These are phyloP conservation scores for Dorcus parallelipipedus DNA, from an alignment of 2,888 invertebrate species.

Conservation along the genomic window DNA sequence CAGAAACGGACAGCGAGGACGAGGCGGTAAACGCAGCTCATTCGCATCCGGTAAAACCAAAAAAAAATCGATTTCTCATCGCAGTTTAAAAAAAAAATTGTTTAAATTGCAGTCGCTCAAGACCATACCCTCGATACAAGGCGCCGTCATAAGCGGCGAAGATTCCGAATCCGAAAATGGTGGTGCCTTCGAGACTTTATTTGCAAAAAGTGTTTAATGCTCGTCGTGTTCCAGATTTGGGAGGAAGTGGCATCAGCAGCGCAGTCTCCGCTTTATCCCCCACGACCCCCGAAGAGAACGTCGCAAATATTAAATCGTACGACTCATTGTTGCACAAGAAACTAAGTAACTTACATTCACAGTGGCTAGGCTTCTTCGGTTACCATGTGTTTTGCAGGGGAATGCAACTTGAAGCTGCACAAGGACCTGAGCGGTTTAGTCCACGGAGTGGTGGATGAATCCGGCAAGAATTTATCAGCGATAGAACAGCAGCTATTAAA, in stretches of 20 bases:
- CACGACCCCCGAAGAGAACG: not conserved
- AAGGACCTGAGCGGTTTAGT: constrained; percentile 36
- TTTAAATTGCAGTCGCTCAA: constrained; percentile 19
- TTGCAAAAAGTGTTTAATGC: not conserved
- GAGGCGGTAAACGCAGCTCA: constrained; percentile 23
- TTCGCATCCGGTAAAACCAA: not conserved
- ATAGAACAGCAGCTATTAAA: constrained; percentile 43
- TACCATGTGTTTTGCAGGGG: constrained; percentile 33
- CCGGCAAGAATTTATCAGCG: constrained; percentile 35
- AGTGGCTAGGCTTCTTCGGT: too few species aligned
- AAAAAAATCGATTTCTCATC: not conserved
- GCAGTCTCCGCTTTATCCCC: not conserved
- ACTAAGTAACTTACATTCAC: constrained; percentile 12
- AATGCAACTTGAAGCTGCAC: constrained; percentile 38
- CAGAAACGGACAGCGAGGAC: constrained; percentile 48
- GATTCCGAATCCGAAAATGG: constrained; percentile 47
- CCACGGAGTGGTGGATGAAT: constrained; percentile 34
- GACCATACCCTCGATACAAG: constrained; percentile 33
- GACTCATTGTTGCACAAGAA: constrained; percentile 25
- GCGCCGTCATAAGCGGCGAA: constrained; percentile 43
- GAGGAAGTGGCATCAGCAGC: not conserved
- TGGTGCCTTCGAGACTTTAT: constrained; percentile 12
- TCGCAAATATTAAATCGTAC: not conserved
- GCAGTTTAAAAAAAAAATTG: constrained; percentile 2
- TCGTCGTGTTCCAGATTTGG: too few species aligned